Percentiles rank a stretch among this genome's conserved stretches.
Evolutionary conservation across 2,113 vertebrate genomes (phyloP).

Genomic region (Thunnus maccoyii): DNA sequence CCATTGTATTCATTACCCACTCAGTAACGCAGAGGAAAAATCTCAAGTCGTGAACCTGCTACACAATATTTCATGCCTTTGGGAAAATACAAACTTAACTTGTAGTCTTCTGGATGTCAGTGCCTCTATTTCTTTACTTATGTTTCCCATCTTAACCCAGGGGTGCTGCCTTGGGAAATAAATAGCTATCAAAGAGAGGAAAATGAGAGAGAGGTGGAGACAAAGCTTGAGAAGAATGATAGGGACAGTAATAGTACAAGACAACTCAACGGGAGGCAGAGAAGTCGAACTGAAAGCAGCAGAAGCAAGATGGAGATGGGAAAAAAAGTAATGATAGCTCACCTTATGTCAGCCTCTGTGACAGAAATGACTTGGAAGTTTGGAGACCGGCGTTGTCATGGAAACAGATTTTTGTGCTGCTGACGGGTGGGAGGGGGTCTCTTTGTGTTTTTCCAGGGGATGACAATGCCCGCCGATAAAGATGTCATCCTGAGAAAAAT

Average conservation of each 20-base stretch:
- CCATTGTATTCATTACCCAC: constrained; percentile 48
- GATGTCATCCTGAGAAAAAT: constrained; percentile 72
- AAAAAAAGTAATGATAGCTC: constrained; percentile 59
- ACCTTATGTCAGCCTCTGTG: constrained; percentile 67
- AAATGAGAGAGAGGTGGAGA: constrained; percentile 38
- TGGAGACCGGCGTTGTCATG: constrained; percentile 75
- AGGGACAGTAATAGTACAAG: constrained; percentile 54
- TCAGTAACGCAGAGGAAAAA: constrained; percentile 31
- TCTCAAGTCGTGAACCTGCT: constrained; percentile 30
- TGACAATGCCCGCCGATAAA: constrained; percentile 74
- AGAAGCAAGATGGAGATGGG: constrained; percentile 29
- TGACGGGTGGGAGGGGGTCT: constrained; percentile 38
- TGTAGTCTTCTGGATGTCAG: constrained; percentile 44
- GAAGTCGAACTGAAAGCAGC: constrained; percentile 41
- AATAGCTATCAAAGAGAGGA: constrained; percentile 66
- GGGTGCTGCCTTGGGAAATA: constrained; percentile 56
- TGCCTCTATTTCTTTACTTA: constrained; percentile 34
- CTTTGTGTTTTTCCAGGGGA: constrained; percentile 58
- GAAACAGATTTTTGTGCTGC: constrained; percentile 76
- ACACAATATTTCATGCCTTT: not conserved
- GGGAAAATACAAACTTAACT: constrained; percentile 49
- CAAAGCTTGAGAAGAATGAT: constrained; percentile 43
- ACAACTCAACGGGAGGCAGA: constrained; percentile 56
- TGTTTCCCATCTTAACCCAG: constrained; percentile 46
- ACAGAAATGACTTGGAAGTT: constrained; percentile 75